These are phyloP conservation scores for Andrena cerasifolii DNA, from an alignment of 1,140 invertebrate species.

Conservation along the genomic window DNA sequence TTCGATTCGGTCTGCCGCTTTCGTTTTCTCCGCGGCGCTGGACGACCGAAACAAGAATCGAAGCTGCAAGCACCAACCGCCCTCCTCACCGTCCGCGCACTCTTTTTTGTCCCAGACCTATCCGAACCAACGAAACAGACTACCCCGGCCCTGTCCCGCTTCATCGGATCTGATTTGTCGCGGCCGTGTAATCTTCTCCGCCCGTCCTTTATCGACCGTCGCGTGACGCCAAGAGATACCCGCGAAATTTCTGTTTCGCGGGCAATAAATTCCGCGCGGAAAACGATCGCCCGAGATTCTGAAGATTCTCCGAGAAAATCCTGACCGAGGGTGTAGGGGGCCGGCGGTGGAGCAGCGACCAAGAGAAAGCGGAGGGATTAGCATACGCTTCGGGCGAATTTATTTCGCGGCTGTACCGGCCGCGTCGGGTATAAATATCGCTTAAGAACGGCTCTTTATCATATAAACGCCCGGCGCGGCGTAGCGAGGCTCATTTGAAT, in stretches of 20 bases:
- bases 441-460: constrained; percentile 71
- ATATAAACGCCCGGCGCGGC: constrained; percentile 64
- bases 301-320: neutral
- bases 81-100: neutral
- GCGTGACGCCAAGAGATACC: neutral
- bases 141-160: constrained; percentile 15
- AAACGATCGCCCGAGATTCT: neutral
- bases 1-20: constrained; percentile 65
- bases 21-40: constrained; percentile 49
- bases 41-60: constrained; percentile 50
- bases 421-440: constrained; percentile 66
- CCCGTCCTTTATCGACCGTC: constrained; percentile 23
- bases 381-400: constrained; percentile 58
- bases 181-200: neutral
- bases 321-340: too few relatives aligned
- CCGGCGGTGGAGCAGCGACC: neutral
- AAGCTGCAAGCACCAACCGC: neutral
- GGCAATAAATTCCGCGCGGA: neutral
- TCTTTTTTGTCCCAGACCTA: constrained; percentile 39
- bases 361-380: constrained; percentile 57
- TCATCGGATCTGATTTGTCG: constrained; percentile 50
- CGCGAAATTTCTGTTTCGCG: neutral
- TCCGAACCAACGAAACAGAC: constrained; percentile 20
- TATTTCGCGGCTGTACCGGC: constrained; percentile 52
- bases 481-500: constrained; percentile 69